Evolutionary conservation across 1,140 invertebrate species (phyloP).

Genomic region (Atopsyche davidsoni): DNA sequence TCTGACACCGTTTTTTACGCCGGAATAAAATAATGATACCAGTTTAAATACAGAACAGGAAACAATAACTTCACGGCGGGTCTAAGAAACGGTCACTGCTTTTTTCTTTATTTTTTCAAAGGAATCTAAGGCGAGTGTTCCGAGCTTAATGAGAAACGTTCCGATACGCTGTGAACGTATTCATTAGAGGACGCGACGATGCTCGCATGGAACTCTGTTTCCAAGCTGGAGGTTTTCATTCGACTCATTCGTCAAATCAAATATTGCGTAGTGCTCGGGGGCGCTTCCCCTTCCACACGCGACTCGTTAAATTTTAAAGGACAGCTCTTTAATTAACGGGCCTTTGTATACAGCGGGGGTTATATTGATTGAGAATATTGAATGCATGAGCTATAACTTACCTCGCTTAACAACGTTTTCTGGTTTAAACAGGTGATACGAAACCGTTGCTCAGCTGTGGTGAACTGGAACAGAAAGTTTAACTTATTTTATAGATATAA

Average conservation of each 20-base stretch:
- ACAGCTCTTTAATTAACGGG: too few relatives aligned
- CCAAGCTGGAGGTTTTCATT: too few relatives aligned
- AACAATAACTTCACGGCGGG: conserved; percentile 29
- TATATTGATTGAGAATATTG: too few relatives aligned
- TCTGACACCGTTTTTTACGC: conserved; percentile 27
- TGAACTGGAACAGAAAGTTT: conserved; percentile 45
- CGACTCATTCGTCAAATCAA: too few relatives aligned
- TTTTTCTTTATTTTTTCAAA: conserved; percentile 16
- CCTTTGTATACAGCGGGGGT: too few relatives aligned
- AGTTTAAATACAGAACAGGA: conserved; percentile 27
- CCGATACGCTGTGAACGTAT: conserved; percentile 20
- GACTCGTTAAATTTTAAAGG: too few relatives aligned
- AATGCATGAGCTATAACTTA: conserved; percentile 13
- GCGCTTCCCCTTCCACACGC: too few relatives aligned
- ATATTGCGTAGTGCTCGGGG: too few relatives aligned
- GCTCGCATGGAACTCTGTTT: not conserved
- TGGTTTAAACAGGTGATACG: conserved; percentile 55
- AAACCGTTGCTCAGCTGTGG: conserved; percentile 56
- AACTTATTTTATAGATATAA: too few relatives aligned
- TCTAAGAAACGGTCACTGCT: conserved; percentile 3
- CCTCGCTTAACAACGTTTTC: conserved; percentile 20
- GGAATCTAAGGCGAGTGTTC: conserved; percentile 21
- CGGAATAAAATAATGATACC: conserved; percentile 27
- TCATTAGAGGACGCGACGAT: conserved; percentile 19
- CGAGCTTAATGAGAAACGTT: conserved; percentile 19